Percentiles rank a stretch among this genome's conserved stretches.
phyloP scores from a whole-genome alignment of 2,888 invertebrate species.

The Cheiracanthium punctorium region DNA sequence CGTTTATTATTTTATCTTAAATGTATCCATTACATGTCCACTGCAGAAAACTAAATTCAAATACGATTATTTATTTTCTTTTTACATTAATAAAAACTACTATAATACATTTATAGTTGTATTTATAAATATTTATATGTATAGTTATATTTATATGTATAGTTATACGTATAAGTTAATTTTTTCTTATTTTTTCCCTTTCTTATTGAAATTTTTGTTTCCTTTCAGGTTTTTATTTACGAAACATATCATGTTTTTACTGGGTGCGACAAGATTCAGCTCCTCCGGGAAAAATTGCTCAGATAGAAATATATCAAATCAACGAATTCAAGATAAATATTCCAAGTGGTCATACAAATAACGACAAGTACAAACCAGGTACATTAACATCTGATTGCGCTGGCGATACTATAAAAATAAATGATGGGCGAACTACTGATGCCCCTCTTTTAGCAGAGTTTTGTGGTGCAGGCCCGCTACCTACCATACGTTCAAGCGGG shows the following conservation, averaged over 20 bases:
- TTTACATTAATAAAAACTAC: too few species aligned
- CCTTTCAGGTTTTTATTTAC: constrained; percentile 83
- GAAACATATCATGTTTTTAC: constrained; percentile 92
- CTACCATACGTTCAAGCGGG: constrained; percentile 86
- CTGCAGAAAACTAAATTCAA: too few species aligned
- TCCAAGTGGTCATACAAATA: constrained; percentile 75
- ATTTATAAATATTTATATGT: too few species aligned
- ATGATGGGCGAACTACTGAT: constrained; percentile 86
- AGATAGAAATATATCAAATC: constrained; percentile 85
- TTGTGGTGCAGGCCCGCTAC: constrained; percentile 88
- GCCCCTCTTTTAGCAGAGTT: constrained; percentile 85
- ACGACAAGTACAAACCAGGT: constrained; percentile 52
- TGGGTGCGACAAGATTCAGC: constrained; percentile 89
- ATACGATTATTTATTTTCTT: too few species aligned
- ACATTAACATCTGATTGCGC: constrained; percentile 66
- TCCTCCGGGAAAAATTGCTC: constrained; percentile 86
- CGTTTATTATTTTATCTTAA: too few species aligned
- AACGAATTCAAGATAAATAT: constrained; percentile 85
- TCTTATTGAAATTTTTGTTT: too few species aligned
- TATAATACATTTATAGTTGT: too few species aligned
- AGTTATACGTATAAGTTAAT: too few species aligned
- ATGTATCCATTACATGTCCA: too few species aligned
- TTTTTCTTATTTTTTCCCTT: too few species aligned
- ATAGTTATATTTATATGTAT: too few species aligned
- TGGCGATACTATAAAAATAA: constrained; percentile 81